These are phyloP conservation scores for Stramonita haemastoma DNA, from an alignment of 2,888 invertebrate species.

Conservation along the genomic window DNA sequence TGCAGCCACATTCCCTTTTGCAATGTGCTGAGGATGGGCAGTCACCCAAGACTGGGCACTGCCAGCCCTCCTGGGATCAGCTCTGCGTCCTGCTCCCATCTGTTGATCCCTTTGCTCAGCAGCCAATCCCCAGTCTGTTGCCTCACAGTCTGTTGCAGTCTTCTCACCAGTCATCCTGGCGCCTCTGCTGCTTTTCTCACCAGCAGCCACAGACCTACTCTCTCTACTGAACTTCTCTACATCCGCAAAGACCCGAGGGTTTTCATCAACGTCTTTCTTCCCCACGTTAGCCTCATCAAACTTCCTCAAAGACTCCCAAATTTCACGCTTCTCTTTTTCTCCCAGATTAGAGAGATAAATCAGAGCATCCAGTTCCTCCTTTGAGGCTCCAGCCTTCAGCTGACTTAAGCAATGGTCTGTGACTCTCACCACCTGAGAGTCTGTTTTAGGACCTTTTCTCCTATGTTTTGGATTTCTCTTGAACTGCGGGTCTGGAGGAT, in stretches of 20 bases:
- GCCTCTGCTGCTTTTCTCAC: no score
- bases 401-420: conserved; percentile 1
- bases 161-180: no score
- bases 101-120: no score
- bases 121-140: no score
- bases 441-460: background rate
- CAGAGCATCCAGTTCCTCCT: conserved; percentile 59
- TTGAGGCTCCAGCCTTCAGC: conserved; percentile 41
- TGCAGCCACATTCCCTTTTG: background rate
- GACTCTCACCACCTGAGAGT: background rate
- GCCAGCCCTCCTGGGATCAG: background rate
- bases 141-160: no score
- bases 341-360: conserved; percentile 55
- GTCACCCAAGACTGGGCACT: background rate
- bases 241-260: no score
- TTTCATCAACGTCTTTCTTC: no score
- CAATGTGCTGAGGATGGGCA: background rate
- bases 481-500: background rate
- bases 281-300: background rate
- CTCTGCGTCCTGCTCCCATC: background rate
- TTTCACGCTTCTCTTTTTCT: conserved; percentile 47
- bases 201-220: no score
- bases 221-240: no score
- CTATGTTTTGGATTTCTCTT: background rate
- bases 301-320: conserved; percentile 16